These are phyloP conservation scores for Hystrix cristata DNA, from an alignment of 2,113 vertebrate genomes.

Conservation along the genomic window DNA sequence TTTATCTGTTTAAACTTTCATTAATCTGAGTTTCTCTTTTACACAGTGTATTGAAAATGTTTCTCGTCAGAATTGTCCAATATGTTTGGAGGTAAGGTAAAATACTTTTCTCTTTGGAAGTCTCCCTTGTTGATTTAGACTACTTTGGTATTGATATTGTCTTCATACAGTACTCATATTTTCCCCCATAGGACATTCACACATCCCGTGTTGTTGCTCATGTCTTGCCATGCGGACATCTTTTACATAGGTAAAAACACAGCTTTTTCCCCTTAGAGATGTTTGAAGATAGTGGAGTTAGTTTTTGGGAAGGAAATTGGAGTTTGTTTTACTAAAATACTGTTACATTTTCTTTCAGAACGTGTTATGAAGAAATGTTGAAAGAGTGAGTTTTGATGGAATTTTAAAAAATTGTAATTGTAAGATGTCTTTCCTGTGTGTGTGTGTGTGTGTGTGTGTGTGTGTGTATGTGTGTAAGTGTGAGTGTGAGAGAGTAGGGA, in stretches of 20 bases:
- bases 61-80: constrained; percentile 96
- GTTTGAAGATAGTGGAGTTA: constrained; percentile 27
- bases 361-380: constrained; percentile 94
- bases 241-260: constrained; percentile 94
- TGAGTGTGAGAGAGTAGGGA: neutral
- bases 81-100: constrained; percentile 95
- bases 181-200: constrained; percentile 93
- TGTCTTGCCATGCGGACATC: constrained; percentile 95
- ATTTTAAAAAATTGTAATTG: constrained; percentile 61
- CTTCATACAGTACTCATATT: neutral
- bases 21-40: constrained; percentile 72
- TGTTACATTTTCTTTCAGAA: constrained; percentile 89
- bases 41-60: constrained; percentile 97
- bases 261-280: neutral
- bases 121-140: neutral
- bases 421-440: constrained; percentile 38
- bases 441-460: neutral
- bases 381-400: constrained; percentile 88
- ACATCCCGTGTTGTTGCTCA: constrained; percentile 95
- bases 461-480: neutral
- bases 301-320: constrained; percentile 18
- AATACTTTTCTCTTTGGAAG: constrained; percentile 17
- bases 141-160: neutral
- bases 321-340: constrained; percentile 66
- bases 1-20: constrained; percentile 47